Conservation (phyloP, 2,797 vertebrate species). For the Pangasius djambal region DNA sequence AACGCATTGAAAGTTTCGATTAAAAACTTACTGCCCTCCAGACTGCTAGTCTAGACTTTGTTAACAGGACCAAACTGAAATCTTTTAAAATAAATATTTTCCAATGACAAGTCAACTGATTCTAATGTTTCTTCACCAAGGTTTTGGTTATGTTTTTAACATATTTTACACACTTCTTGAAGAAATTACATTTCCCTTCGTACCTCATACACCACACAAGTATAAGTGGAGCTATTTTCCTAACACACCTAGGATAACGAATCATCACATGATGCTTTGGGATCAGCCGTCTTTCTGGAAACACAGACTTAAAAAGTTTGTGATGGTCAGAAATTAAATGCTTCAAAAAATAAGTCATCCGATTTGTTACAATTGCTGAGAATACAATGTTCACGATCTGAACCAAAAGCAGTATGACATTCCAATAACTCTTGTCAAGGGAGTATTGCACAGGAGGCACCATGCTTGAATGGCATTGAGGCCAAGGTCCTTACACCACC, state of each 20-base stretch:
- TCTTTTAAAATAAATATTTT: conserved; percentile 41
- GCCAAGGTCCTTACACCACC: not conserved
- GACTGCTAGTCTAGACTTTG: not conserved
- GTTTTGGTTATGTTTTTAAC: conserved; percentile 46
- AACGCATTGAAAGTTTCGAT: conserved; percentile 6
- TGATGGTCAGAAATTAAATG: conserved; percentile 39
- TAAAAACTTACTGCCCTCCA: conserved; percentile 11
- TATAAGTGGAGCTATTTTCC: conserved; percentile 43
- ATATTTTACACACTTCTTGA: conserved; percentile 38
- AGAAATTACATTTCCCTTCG: conserved; percentile 8
- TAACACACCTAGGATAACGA: conserved; percentile 37
- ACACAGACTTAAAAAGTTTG: conserved; percentile 39
- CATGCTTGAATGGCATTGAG: not conserved
- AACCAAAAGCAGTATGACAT: not conserved
- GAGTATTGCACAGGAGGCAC: not conserved
- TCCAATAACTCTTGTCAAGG: not conserved
- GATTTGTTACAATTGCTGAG: not conserved
- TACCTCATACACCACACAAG: conserved; percentile 32
- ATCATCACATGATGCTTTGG: conserved; percentile 49
- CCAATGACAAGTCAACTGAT: conserved; percentile 35
- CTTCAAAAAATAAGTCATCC: conserved; percentile 30
- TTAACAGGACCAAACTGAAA: conserved; percentile 43
- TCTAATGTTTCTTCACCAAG: conserved; percentile 44
- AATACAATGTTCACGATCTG: not conserved
- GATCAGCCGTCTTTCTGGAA: conserved; percentile 34